phyloP scores from a whole-genome alignment of 2,113 vertebrate species.

The Boulengeromyrus knoepffleri region DNA sequence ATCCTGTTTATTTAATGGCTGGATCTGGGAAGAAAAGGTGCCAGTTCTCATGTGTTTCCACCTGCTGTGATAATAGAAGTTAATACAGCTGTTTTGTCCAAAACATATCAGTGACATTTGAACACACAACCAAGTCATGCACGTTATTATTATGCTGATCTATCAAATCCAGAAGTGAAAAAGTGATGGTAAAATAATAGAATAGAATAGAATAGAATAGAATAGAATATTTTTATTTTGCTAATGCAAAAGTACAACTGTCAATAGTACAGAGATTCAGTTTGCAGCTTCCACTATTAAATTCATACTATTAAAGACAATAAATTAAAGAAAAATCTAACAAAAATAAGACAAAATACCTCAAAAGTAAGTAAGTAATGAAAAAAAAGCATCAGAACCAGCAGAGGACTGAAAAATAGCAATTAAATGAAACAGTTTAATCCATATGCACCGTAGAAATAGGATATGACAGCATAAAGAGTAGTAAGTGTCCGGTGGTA shows the following conservation, averaged over 20 bases:
- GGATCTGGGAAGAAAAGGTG: constrained; percentile 8
- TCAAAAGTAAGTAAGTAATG: not conserved
- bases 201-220: not conserved
- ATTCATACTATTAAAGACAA: not conserved
- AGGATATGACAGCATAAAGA: not conserved
- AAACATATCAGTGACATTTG: constrained; percentile 4
- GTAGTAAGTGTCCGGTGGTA: not conserved
- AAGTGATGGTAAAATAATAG: not conserved
- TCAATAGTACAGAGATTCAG: not conserved
- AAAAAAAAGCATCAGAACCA: not conserved
- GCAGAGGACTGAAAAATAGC: not conserved
- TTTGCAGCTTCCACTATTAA: not conserved
- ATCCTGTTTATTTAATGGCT: constrained; percentile 22
- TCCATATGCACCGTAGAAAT: not conserved
- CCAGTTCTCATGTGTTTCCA: not conserved
- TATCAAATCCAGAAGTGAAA: not conserved
- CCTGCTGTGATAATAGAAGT: constrained; percentile 19
- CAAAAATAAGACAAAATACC: not conserved
- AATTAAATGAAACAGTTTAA: not conserved
- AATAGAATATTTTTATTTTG: not conserved
- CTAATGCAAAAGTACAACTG: not conserved
- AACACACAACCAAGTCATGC: not conserved
- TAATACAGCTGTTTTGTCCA: constrained; percentile 24
- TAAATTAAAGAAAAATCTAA: not conserved
- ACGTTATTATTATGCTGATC: not conserved